A percentile compares a stretch with the other conserved stretches of the same genome.
These are phyloP conservation scores for Elaphurus davidianus DNA, from an alignment of 2,113 vertebrate species.

Conservation along the genomic window DNA sequence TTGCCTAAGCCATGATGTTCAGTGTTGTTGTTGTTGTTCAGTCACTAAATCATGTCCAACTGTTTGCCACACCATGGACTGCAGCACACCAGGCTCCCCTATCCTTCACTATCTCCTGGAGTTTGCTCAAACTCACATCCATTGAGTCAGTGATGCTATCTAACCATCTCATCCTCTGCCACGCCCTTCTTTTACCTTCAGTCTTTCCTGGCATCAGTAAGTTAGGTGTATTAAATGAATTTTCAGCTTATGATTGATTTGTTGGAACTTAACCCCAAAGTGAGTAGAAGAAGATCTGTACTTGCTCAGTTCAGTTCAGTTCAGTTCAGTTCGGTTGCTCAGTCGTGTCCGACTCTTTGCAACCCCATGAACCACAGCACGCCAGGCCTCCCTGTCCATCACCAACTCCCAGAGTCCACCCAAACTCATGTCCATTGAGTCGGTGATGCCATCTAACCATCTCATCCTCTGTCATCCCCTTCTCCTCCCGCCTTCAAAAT, in stretches of 20 bases:
- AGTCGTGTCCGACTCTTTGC: not conserved
- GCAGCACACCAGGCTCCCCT: not conserved
- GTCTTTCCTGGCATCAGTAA: not conserved
- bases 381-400: not conserved
- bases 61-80: not conserved
- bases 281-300: not conserved
- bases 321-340: not conserved
- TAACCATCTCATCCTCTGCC: not conserved
- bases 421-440: not conserved
- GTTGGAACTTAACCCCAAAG: not conserved
- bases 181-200: not conserved
- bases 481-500: not conserved
- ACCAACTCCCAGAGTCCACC: not conserved
- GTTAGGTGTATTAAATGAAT: not conserved
- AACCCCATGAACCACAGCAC: rapidly evolving
- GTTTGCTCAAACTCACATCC: not conserved
- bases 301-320: not conserved
- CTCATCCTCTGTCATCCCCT: not conserved
- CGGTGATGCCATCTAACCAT: not conserved
- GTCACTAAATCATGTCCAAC: not conserved
- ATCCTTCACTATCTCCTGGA: not conserved
- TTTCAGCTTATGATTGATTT: not conserved
- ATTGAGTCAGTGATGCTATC: not conserved
- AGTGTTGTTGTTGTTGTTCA: not conserved
- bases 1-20: not conserved